A percentile compares a stretch with the other conserved stretches of the same genome.
Evolutionary conservation across 2,888 invertebrate genomes (phyloP).

Genomic region (Athetis lepigone): DNA sequence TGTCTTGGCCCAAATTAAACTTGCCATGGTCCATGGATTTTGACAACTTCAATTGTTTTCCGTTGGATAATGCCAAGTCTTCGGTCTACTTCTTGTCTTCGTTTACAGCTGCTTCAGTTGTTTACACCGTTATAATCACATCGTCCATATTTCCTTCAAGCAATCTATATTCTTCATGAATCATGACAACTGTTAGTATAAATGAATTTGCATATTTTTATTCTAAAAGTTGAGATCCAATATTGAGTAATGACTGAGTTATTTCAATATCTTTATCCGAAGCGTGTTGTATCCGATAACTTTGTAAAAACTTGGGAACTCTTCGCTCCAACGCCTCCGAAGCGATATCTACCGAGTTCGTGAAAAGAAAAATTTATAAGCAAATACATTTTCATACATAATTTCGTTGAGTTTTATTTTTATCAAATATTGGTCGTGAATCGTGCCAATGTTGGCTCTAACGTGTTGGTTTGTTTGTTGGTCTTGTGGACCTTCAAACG

Average conservation of each 20-base stretch:
- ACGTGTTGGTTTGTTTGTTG: conserved; percentile 5
- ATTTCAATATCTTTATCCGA: conserved; percentile 51
- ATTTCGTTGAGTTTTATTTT: conserved; percentile 19
- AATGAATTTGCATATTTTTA: conserved; percentile 37
- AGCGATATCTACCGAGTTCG: conserved; percentile 36
- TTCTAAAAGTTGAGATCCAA: conserved; percentile 35
- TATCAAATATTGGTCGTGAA: conserved; percentile 7
- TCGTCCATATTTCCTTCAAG: neutral
- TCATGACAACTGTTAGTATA: conserved; percentile 27
- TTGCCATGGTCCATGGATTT: conserved; percentile 26
- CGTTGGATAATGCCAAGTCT: conserved; percentile 18
- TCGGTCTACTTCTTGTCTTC: conserved; percentile 38
- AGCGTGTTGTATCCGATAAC: conserved; percentile 54
- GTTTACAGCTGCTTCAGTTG: conserved; percentile 7
- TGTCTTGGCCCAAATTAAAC: conserved; percentile 24
- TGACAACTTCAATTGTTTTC: conserved; percentile 39
- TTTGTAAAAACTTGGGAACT: conserved; percentile 49
- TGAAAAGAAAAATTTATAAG: conserved; percentile 41
- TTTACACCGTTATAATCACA: conserved; percentile 7
- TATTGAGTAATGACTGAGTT: conserved; percentile 47
- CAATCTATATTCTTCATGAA: conserved; percentile 16
- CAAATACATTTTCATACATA: conserved; percentile 39
- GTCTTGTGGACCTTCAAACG: conserved; percentile 1
- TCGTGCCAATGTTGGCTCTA: neutral
- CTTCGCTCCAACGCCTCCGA: conserved; percentile 48